phyloP scores from a whole-genome alignment of 2,113 vertebrate genomes.

The Cyanistes caeruleus region DNA sequence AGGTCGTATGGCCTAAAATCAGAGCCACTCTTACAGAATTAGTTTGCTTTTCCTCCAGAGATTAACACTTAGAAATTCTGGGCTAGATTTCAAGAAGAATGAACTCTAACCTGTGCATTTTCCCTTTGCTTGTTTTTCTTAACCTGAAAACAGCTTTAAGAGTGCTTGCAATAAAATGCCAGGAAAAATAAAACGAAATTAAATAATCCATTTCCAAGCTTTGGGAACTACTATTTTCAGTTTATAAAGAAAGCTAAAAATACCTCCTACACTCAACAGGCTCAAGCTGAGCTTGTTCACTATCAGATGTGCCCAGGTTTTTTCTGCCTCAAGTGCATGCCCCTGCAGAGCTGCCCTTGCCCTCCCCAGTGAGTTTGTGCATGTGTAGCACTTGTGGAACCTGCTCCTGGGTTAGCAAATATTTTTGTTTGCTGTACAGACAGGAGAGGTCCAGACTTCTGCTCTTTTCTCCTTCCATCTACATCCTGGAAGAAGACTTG shows the following conservation, averaged over 20 bases:
- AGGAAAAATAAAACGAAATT: constrained; percentile 48
- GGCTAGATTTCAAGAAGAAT: constrained; percentile 59
- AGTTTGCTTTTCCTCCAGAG: constrained; percentile 68
- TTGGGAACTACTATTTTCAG: constrained; percentile 6
- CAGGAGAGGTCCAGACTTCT: background rate
- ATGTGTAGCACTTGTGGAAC: background rate
- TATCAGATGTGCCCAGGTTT: background rate
- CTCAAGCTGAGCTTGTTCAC: background rate
- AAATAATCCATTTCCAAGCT: constrained; percentile 48
- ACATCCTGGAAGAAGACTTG: background rate
- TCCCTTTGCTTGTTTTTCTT: constrained; percentile 58
- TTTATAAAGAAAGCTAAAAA: constrained; percentile 44
- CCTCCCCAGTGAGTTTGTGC: background rate
- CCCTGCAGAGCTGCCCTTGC: background rate
- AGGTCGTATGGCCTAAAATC: constrained; percentile 18
- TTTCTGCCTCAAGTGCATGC: background rate
- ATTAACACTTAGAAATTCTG: constrained; percentile 68
- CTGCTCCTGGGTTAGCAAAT: background rate
- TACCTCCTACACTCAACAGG: background rate
- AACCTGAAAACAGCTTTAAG: constrained; percentile 33
- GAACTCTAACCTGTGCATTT: constrained; percentile 48
- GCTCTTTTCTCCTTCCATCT: background rate
- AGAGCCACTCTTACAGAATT: constrained; percentile 49
- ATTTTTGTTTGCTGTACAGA: background rate
- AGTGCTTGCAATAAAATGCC: constrained; percentile 44